These are phyloP conservation scores for Thunnus maccoyii DNA, from an alignment of 2,113 vertebrate genomes.

Conservation along the genomic window DNA sequence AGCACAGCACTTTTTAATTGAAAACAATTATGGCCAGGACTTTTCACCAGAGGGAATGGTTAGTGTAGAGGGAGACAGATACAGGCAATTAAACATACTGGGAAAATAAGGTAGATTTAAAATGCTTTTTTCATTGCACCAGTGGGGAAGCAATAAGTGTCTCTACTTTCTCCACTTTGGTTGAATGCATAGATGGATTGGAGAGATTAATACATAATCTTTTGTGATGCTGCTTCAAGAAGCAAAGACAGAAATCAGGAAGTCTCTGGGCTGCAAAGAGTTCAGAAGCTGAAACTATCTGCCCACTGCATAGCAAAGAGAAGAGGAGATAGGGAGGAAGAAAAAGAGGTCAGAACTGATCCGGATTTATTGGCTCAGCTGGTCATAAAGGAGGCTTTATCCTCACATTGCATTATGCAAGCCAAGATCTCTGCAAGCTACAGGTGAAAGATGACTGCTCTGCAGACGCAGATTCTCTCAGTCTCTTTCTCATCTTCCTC, in stretches of 20 bases:
- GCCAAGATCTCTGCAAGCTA: conserved; percentile 68
- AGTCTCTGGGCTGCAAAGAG: conserved; percentile 24
- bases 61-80: conserved; percentile 29
- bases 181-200: conserved; percentile 17
- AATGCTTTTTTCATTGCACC: conserved; percentile 17
- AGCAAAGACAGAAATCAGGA: conserved; percentile 7
- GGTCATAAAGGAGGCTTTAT: conserved; percentile 75
- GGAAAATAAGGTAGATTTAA: conserved; percentile 37
- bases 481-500: conserved; percentile 21
- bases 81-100: conserved; percentile 40
- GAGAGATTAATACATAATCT: not conserved
- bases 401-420: conserved; percentile 73
- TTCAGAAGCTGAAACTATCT: conserved; percentile 19
- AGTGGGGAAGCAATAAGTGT: not conserved
- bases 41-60: conserved; percentile 35
- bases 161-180: conserved; percentile 14
- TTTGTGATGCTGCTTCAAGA: conserved; percentile 18
- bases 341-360: conserved; percentile 62
- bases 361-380: conserved; percentile 75
- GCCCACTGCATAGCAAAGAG: conserved; percentile 20
- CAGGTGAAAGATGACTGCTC: conserved; percentile 76
- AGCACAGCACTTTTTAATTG: conserved; percentile 55
- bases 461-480: conserved; percentile 39
- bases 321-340: conserved; percentile 9
- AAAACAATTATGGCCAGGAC: conserved; percentile 49